A percentile compares a stretch with the other conserved stretches of the same genome.
Evolutionary conservation across 2,797 vertebrate genomes (phyloP).

Genomic region (Chrysocyon brachyurus): DNA sequence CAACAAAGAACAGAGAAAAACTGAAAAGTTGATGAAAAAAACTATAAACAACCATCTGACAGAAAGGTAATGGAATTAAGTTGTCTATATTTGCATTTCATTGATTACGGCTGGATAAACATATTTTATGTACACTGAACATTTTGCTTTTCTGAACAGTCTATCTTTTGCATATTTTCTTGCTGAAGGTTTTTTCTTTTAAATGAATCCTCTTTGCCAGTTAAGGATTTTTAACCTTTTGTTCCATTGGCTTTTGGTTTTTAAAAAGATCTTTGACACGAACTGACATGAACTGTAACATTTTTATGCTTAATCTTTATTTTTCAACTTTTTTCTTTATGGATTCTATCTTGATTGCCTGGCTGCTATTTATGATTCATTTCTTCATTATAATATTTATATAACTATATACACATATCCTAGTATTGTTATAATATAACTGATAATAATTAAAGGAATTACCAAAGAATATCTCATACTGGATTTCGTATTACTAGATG

Average conservation of each 20-base stretch:
- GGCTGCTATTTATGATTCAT: background rate
- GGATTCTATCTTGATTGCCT: background rate
- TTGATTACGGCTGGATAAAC: background rate
- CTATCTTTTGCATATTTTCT: slow-evolving; percentile 20
- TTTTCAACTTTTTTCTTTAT: background rate
- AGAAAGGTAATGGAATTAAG: background rate
- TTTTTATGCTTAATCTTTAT: slow-evolving; percentile 5
- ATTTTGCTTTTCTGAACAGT: slow-evolving; percentile 48
- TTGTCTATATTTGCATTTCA: background rate
- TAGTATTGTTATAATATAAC: background rate
- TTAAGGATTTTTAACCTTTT: background rate
- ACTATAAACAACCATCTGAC: background rate
- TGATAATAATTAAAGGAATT: background rate
- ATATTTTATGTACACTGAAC: background rate
- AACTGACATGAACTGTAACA: background rate
- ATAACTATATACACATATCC: background rate
- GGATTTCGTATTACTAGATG: background rate
- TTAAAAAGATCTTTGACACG: slow-evolving; percentile 4
- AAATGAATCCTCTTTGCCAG: background rate
- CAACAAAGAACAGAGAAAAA: background rate
- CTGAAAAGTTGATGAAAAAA: background rate
- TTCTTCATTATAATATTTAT: background rate
- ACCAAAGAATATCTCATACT: background rate
- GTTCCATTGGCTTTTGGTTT: background rate
- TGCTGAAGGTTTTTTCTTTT: background rate